phyloP scores from a whole-genome alignment of 53 echinoderm and acorn worm species.

The Luidia sarsii region DNA sequence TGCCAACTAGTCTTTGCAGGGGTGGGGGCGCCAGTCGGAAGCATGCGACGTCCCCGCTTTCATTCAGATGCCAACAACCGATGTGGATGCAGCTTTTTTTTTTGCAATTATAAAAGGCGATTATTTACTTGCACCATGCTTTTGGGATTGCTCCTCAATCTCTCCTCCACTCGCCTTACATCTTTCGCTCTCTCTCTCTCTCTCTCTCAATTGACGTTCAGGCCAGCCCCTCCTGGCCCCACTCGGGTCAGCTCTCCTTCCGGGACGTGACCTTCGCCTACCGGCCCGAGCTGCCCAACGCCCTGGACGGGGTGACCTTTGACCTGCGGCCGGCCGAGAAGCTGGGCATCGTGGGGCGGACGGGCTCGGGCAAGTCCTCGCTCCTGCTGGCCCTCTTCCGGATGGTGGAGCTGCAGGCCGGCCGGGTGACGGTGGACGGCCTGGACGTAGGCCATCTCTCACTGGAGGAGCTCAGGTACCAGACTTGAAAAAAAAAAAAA shows the following conservation, averaged over 20 bases:
- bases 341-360: conserved; percentile 96
- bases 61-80: too few relatives aligned
- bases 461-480: conserved; percentile 82
- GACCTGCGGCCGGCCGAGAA: conserved; percentile 82
- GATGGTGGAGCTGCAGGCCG: conserved; percentile 87
- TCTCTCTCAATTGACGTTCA: too few relatives aligned
- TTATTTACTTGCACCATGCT: too few relatives aligned
- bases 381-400: conserved; percentile 85
- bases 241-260: conserved; percentile 70
- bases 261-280: conserved; percentile 75
- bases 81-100: too few relatives aligned
- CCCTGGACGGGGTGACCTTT: conserved; percentile 84
- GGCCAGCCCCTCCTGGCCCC: conserved; percentile 80
- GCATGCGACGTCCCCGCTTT: too few relatives aligned
- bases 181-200: too few relatives aligned
- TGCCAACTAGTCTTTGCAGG: too few relatives aligned
- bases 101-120: too few relatives aligned
- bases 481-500: neutral
- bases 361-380: conserved; percentile 97
- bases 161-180: too few relatives aligned
- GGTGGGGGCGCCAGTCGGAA: too few relatives aligned
- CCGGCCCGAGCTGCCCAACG: conserved; percentile 85
- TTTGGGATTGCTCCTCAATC: too few relatives aligned
- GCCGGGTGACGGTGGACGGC: conserved; percentile 77
- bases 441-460: conserved; percentile 73